Evolutionary conservation across 2,797 vertebrate species (phyloP).

Genomic region (Columba guinea): DNA sequence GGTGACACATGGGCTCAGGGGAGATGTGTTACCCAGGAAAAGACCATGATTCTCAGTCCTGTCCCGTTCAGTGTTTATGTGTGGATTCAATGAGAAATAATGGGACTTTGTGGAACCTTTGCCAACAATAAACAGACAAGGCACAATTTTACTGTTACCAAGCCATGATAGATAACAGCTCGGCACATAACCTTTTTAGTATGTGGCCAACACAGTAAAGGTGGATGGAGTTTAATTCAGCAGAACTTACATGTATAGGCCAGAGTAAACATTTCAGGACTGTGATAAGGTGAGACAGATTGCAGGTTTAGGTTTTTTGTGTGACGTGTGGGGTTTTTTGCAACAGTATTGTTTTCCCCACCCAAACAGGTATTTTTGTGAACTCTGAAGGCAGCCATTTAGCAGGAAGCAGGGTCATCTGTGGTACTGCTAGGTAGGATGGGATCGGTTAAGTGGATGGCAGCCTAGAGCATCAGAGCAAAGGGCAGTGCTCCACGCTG

Average conservation of each 20-base stretch:
- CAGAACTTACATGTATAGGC: neutral
- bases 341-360: neutral
- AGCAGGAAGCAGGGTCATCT: neutral
- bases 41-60: slow-evolving; percentile 13
- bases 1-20: slow-evolving; percentile 1
- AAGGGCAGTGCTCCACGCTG: neutral
- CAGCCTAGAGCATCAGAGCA: neutral
- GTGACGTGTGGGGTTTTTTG: fast-evolving
- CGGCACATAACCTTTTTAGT: neutral
- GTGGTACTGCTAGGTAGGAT: neutral
- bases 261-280: neutral
- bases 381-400: neutral
- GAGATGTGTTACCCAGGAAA: neutral
- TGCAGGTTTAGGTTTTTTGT: neutral
- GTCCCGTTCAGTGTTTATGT: slow-evolving; percentile 4
- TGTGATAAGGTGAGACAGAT: neutral
- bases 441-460: neutral
- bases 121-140: neutral
- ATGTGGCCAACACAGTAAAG: neutral
- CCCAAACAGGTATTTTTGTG: neutral
- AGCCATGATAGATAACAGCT: neutral
- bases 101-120: slow-evolving; percentile 3
- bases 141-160: neutral
- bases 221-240: neutral
- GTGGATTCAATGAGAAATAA: slow-evolving; percentile 4